Evolutionary conservation across 2,797 vertebrate species (phyloP), one percentile per base, ranked within the genome.

Genomic region (Leptoclinus maculatus): DNA sequence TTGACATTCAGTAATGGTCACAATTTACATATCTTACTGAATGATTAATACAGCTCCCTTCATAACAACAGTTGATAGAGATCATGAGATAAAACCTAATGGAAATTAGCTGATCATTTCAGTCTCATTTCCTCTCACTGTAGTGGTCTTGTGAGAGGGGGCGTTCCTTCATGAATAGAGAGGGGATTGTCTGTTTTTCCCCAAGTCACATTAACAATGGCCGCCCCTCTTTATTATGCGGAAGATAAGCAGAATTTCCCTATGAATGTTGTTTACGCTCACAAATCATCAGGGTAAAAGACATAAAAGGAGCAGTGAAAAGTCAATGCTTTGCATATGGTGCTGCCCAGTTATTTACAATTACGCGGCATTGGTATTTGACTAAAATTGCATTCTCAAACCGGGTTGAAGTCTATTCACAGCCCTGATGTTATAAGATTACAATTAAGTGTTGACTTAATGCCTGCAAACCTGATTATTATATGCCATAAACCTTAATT

Each of bases 1-100:
- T 71, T 95, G 93, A 88, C 94, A 95, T 95, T 95, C 91, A 83
- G 77, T 75, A 93, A 93, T 82, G 92, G 91, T 93, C 94, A 93
- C 76, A 69, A 93, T 95, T 93, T 91, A 83, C 94, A 95, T 94
- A 89, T 92, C 82, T 81, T 80, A 91, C 84, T 79, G 79, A 83
- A 81, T 81, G 54, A 85, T 74, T 87, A 84, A 81, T 86, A 71
- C 51, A 23, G 57, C 53, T 62, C 78, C 53, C 58, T 84, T 87
- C 51, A 82, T 67, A 66, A 83, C 62, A 84, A 83, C 64, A 68
- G 66, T 38, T 73, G 68, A 86, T 82, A 81, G 53, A 66, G 71
- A 91, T 83, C 75, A 34, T 62, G 58, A 85, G 80, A 89, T 83
- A 69, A 83, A 90, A 74, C 54, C 53, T 56, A 68, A 89, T 90